Conservation (phyloP, 2,888 invertebrate species). For the Mantis religiosa region DNA sequence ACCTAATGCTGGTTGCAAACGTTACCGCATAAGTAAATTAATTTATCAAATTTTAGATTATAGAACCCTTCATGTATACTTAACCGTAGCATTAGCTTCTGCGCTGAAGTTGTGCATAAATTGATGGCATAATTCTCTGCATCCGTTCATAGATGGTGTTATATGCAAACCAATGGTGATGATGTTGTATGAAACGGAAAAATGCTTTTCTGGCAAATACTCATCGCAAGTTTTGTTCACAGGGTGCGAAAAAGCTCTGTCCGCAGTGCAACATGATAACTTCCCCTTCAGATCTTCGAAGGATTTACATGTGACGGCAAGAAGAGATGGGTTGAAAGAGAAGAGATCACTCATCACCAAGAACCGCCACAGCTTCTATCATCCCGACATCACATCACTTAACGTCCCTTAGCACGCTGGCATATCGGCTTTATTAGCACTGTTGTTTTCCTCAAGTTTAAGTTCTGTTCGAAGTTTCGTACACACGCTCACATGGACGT, state of each 20-base stretch:
- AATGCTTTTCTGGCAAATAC: neutral
- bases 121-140: too few species aligned
- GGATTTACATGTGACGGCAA: slow-evolving; percentile 76
- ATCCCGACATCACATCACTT: neutral
- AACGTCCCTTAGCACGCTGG: neutral
- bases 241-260: slow-evolving; percentile 87
- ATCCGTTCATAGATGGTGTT: too few species aligned
- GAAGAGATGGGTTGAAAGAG: slow-evolving; percentile 27
- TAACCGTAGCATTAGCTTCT: too few species aligned
- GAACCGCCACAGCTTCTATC: neutral
- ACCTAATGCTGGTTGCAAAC: too few species aligned
- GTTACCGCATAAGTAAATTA: too few species aligned
- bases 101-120: too few species aligned
- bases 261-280: slow-evolving; percentile 94
- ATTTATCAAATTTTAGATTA: too few species aligned
- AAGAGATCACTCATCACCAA: neutral
- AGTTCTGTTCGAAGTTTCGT: neutral
- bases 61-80: too few species aligned
- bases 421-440: neutral
- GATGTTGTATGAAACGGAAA: neutral
- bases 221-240: slow-evolving; percentile 36
- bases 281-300: slow-evolving; percentile 76
- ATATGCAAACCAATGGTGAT: neutral
- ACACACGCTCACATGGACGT: neutral
- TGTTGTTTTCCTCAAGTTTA: neutral